Base-by-base conservation (phyloP, 2,888 invertebrate species). In the Xestia rhomboidea region DNA sequence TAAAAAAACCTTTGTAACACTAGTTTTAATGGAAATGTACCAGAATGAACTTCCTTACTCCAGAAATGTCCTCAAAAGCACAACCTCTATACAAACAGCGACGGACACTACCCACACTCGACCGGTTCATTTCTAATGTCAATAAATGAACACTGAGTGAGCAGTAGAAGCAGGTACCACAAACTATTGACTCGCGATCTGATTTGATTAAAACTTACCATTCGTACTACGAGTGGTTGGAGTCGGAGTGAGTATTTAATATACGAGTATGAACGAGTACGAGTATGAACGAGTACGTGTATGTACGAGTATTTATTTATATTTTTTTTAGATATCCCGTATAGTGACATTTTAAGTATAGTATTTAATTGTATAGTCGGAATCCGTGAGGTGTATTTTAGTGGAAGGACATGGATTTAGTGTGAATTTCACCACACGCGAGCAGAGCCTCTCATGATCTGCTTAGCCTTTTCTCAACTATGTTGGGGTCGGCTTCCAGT, bases 111-210 rank as follows among this genome's bases (percentile, higher is more conserved):
- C 60, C 60, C 10, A 63, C n/a, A n/a, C 21, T 66, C 60, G 46
- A 57, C 76, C 76, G 79, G 78, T 76, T 83, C 68, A 77, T 84
- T 83, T 77, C 63, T 57, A 51, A 64, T 74, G 84, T 81, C 85
- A 85, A 87, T 87, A n/a, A n/a, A 83, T 78, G 74, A 62, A 64
- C 68, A 62, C 15, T 27, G 30, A 27, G 49, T 41, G 46, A 44
- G 70, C 34, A 41, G 24, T 15, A n/a, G 15, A 27, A 68, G 8
- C 27, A 60, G 15, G 57, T 38, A 41, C 4, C 34, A 10, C 27
- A 57, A 8, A 34, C 11, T 76, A 44, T 81, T 51, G 82, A 72
- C 64, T 68, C 15, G 27, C 60, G 49, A 76, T 72, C 41, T 30
- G 77, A 77, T 76, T 72, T 72, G 18, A 81, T 82, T 77, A 54